phyloP scores from a whole-genome alignment of 2,113 vertebrate genomes.

The Hydropotes inermis region DNA sequence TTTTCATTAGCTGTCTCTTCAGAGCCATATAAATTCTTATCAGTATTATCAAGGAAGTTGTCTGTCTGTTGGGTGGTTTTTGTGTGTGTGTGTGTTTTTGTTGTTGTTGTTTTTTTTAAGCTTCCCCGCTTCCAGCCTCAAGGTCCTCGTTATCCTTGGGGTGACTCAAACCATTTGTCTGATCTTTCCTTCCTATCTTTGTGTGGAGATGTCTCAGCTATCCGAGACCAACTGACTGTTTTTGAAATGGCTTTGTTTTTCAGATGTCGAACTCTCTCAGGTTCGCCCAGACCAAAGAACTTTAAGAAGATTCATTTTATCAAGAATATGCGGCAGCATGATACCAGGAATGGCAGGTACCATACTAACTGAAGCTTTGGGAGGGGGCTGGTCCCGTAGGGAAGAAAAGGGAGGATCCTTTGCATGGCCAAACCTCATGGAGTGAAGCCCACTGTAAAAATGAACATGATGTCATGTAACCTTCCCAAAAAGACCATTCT shows the following conservation, averaged over 20 bases:
- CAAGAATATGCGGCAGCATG: conserved; percentile 97
- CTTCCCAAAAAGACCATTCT: not conserved
- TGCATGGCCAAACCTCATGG: not conserved
- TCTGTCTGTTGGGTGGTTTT: not conserved
- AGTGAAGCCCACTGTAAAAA: not conserved
- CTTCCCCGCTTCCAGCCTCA: conserved; percentile 45
- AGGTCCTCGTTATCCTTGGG: conserved; percentile 67
- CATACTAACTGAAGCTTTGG: not conserved
- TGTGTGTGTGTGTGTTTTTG: not conserved
- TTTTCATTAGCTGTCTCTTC: conserved; percentile 30
- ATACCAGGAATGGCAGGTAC: conserved; percentile 97
- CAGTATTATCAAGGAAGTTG: conserved; percentile 56
- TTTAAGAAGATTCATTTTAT: conserved; percentile 99
- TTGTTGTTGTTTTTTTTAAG: conserved; percentile 39
- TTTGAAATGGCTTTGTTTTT: conserved; percentile 73
- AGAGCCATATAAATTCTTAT: conserved; percentile 22
- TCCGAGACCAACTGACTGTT: conserved; percentile 56
- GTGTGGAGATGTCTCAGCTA: conserved; percentile 70
- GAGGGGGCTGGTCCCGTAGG: accelerated
- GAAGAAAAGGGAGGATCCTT: not conserved
- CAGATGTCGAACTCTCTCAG: conserved; percentile 98
- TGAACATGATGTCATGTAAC: not conserved
- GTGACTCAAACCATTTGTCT: conserved; percentile 75
- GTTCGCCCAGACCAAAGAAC: conserved; percentile 99
- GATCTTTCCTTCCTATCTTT: conserved; percentile 84